Base-by-base conservation (phyloP, 2,797 vertebrate species). In the Todus mexicanus region DNA sequence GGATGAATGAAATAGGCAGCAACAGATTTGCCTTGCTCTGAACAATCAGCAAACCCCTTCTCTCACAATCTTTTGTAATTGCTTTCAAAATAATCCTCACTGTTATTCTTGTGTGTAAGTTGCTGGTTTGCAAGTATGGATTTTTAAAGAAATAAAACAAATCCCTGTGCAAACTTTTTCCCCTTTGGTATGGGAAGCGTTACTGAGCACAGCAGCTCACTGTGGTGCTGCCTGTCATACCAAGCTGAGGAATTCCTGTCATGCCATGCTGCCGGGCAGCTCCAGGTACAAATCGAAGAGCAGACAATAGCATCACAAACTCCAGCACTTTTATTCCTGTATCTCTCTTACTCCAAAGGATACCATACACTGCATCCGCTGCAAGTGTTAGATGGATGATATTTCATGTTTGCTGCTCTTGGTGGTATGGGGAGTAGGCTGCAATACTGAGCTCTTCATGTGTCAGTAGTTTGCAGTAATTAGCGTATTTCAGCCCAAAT, bases 1-100 rank as follows among this genome's bases (percentile, higher is more conserved):
- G 80, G 72, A 94, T 93, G 92, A 91, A 94, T 89, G 83, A 96
- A 95, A 95, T 90, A 86, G 85, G 90, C 92, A 79, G 90, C 78
- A 79, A 53, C 65, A 94, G 74, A 90, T 92, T 87, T 89, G 83
- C 50, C 6, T 84, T 53, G 87, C 92, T 93, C 54, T 57, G 82
- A 96, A 88, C 70, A 92, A 94, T 79, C 77, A 91, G 79, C 68
- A 60, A 56, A 38, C 65, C 45, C 89, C 91, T 76, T 83, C 78
- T 48, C 42, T 38, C 6, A 11, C 60, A 61, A 47, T 68, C 51
- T 78, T 93, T 96, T 92, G 89, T 82, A 94, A 77, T 53, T 33
- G 65, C 57, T 89, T 89, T 89, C 81, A 84, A 75, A 96, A 93
- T 83, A 96, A 87, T 78, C 61, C 70, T 71, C 9, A 1, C 45